Evolutionary conservation across 2,113 vertebrate genomes (phyloP).

Genomic region (Ginglymostoma cirratum): DNA sequence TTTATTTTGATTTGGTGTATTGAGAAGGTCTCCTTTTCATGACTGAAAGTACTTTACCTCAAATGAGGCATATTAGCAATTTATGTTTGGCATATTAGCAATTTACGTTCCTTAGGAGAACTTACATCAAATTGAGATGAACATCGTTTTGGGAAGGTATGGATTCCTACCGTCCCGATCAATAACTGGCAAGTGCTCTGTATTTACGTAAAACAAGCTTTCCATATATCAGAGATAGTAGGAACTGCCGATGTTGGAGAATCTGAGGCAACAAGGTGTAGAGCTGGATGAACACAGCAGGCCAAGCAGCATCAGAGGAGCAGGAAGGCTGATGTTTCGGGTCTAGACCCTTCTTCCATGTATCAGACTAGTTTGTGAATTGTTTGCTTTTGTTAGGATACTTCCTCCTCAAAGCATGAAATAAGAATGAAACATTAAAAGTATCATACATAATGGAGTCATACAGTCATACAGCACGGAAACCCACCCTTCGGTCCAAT

Average conservation of each 20-base stretch:
- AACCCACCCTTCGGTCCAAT: no score
- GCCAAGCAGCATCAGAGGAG: no score
- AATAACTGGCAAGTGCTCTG: not conserved
- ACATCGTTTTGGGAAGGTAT: not conserved
- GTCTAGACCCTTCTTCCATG: no score
- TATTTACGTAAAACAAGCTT: not conserved
- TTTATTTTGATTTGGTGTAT: not conserved
- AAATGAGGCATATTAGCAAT: not conserved
- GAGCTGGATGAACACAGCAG: no score
- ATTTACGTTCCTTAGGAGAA: not conserved
- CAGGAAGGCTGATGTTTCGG: no score
- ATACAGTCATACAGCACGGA: no score
- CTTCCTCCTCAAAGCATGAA: not conserved
- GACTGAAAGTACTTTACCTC: not conserved
- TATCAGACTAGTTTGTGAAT: not conserved
- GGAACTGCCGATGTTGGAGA: no score
- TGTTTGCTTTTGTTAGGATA: not conserved
- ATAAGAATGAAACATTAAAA: not conserved
- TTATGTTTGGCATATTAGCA: not conserved
- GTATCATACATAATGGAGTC: no score
- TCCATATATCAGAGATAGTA: not conserved
- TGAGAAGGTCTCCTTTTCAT: not conserved
- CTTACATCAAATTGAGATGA: not conserved
- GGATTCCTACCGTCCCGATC: not conserved
- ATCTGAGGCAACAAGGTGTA: no score